Evolutionary conservation across 2,797 vertebrate species (phyloP).

Genomic region (Chromis chromis): DNA sequence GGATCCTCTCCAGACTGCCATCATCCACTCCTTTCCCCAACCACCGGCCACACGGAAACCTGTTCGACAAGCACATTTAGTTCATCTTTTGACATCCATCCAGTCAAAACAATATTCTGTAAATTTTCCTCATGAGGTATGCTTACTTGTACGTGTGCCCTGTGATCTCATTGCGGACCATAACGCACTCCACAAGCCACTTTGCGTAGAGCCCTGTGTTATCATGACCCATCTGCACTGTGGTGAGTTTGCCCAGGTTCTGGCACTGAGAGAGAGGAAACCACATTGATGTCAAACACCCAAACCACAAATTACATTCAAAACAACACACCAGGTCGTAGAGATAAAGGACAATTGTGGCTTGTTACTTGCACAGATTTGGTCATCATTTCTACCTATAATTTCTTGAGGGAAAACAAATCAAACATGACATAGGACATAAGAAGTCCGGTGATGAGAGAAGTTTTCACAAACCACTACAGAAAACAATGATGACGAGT

Average conservation of each 20-base stretch:
- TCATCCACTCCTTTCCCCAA: constrained; percentile 98
- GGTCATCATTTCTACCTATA: background rate
- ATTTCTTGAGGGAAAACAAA: background rate
- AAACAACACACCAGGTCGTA: background rate
- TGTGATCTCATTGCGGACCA: constrained; percentile 98
- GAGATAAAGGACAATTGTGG: background rate
- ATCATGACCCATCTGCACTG: constrained; percentile 98
- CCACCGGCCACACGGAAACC: constrained; percentile 98
- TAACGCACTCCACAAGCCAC: constrained; percentile 97
- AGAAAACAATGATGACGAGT: background rate
- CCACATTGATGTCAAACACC: constrained; percentile 5
- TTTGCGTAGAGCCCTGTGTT: constrained; percentile 98
- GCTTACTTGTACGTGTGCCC: constrained; percentile 98
- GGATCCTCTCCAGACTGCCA: constrained; percentile 95
- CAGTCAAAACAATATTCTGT: background rate
- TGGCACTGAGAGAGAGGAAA: constrained; percentile 88
- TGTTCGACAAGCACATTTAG: constrained; percentile 54
- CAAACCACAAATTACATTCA: background rate
- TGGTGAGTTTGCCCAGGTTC: constrained; percentile 98
- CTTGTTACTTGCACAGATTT: background rate
- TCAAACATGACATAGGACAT: background rate
- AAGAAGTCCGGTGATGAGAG: background rate
- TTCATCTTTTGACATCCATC: background rate
- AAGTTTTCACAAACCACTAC: constrained; percentile 3
- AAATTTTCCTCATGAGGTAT: background rate